Conservation (phyloP, 2,888 invertebrate species). For the Cephus pygmeus region DNA sequence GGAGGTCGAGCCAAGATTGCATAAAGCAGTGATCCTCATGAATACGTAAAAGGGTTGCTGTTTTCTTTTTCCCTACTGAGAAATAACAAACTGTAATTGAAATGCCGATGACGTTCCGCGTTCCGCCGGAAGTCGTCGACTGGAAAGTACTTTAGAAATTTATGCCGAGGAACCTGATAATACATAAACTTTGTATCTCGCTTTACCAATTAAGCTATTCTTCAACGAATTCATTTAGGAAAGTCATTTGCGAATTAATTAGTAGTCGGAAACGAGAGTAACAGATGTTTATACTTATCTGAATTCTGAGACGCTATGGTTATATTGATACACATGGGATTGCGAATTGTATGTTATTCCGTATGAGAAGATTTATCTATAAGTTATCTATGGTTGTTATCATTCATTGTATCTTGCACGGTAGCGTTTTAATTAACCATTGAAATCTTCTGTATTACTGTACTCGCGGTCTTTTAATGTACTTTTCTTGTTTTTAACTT, state of each 20-base stretch:
- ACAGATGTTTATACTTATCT: not conserved
- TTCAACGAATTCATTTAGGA: not conserved
- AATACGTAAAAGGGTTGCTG: conserved; percentile 22
- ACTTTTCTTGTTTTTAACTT: not conserved
- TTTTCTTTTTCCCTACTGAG: conserved; percentile 23
- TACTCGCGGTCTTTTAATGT: not conserved
- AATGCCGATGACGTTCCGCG: conserved; percentile 23
- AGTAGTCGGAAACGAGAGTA: not conserved
- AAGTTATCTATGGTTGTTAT: not conserved
- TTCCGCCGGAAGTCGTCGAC: not conserved
- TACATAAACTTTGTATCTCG: not conserved
- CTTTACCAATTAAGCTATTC: not conserved
- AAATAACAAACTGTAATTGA: conserved; percentile 48
- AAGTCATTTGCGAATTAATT: not conserved
- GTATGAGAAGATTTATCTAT: not conserved
- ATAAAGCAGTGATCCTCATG: conserved; percentile 10
- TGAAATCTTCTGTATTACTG: not conserved
- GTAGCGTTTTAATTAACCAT: not conserved
- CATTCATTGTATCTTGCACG: not conserved
- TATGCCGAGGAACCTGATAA: not conserved
- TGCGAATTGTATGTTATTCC: not conserved
- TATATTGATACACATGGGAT: not conserved
- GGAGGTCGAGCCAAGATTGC: not conserved
- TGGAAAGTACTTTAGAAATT: not conserved
- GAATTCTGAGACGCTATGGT: not conserved